phyloP scores from a whole-genome alignment of 2,888 invertebrate genomes.

The Heterodera filipjevi region DNA sequence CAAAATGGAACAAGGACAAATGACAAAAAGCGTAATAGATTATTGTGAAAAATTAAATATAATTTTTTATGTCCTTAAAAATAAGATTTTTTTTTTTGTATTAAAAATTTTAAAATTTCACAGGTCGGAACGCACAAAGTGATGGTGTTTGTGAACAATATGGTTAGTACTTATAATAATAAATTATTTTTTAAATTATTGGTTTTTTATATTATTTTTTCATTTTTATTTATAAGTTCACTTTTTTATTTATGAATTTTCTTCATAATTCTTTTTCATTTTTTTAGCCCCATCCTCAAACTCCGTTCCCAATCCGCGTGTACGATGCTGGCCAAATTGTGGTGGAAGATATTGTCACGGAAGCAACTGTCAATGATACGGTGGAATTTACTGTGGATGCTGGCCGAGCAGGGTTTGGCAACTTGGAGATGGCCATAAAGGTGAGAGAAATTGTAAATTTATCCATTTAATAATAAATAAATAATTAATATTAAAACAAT shows the following conservation, averaged over 20 bases:
- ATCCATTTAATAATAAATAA: no score
- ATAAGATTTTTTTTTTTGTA: no score
- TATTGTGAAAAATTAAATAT: no score
- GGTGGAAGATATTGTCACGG: conserved; percentile 87
- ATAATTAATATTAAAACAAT: background rate
- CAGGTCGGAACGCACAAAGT: conserved; percentile 38
- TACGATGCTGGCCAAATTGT: conserved; percentile 81
- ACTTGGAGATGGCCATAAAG: conserved; percentile 87
- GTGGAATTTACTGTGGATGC: conserved; percentile 78
- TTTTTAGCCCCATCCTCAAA: conserved; percentile 55
- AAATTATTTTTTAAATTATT: no score
- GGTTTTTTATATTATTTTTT: conserved; percentile 30
- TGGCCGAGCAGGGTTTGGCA: conserved; percentile 91
- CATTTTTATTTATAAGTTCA: conserved; percentile 58
- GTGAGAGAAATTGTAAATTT: conserved; percentile 11
- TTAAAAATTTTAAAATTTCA: background rate
- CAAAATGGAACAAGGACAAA: background rate
- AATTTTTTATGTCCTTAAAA: no score
- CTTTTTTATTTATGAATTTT: no score
- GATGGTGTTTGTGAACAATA: conserved; percentile 39
- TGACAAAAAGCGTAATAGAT: no score
- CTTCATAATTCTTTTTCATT: conserved; percentile 44
- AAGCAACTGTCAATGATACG: conserved; percentile 78
- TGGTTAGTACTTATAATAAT: background rate
- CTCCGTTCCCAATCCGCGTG: conserved; percentile 60